A percentile compares a stretch with the other conserved stretches of the same genome.
Evolutionary conservation across 2,113 vertebrate species (phyloP).

Genomic region (Pygathrix nemaeus): DNA sequence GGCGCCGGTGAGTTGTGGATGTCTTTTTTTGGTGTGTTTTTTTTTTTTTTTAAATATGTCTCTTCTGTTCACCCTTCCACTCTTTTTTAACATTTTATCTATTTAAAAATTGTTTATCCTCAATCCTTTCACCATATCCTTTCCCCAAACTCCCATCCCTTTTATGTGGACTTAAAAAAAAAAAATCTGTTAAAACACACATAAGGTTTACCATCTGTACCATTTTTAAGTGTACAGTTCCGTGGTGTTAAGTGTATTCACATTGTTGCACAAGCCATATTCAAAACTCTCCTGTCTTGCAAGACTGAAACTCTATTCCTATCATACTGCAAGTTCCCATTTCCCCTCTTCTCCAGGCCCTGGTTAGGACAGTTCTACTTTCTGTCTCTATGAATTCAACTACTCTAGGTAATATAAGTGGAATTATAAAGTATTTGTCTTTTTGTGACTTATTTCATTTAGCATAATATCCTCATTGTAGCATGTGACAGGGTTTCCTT

Average conservation of each 20-base stretch:
- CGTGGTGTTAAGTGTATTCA: not conserved
- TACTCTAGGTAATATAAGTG: not conserved
- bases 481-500: not conserved
- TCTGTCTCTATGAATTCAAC: not conserved
- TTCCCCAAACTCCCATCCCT: not conserved
- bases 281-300: not conserved
- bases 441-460: not conserved
- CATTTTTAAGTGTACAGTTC: not conserved
- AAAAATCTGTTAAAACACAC: not conserved
- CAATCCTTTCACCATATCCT: not conserved
- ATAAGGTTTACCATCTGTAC: not conserved
- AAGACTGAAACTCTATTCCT: not conserved
- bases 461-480: not conserved
- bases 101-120: not conserved
- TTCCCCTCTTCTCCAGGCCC: accelerated
- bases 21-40: not conserved
- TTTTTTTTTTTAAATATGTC: not conserved
- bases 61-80: not conserved
- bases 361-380: not conserved
- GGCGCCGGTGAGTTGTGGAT: not conserved
- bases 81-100: not conserved
- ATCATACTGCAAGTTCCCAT: not conserved
- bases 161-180: not conserved
- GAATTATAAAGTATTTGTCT: not conserved
- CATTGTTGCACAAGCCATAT: not conserved